Percentiles rank a stretch among this genome's conserved stretches.
These are phyloP conservation scores for Melipona quadrifasciata DNA, from an alignment of 1,140 invertebrate genomes.

Conservation along the genomic window DNA sequence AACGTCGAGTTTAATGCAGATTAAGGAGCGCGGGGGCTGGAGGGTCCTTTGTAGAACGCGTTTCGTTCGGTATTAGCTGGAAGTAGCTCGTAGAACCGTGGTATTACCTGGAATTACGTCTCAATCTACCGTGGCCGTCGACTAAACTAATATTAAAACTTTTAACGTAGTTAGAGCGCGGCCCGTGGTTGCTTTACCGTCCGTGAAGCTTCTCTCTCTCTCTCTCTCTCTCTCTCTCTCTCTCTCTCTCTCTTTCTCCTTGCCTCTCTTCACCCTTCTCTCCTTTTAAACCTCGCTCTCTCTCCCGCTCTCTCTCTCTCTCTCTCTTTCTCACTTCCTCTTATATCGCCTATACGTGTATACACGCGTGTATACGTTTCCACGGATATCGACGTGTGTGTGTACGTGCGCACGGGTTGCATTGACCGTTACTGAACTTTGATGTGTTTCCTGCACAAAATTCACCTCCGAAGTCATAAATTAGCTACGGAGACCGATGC, in stretches of 20 bases:
- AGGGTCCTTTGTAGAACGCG: slow-evolving; percentile 80
- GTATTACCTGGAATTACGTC: slow-evolving; percentile 83
- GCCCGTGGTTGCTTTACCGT: slow-evolving; percentile 80
- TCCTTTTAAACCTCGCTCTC: slow-evolving; percentile 43
- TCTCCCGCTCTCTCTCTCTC: slow-evolving; percentile 23
- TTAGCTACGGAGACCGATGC: slow-evolving; percentile 75
- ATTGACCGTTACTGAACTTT: slow-evolving; percentile 81
- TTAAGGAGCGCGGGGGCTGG: slow-evolving; percentile 73
- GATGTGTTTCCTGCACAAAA: slow-evolving; percentile 80
- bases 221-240: slow-evolving; percentile 34
- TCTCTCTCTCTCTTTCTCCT: slow-evolving; percentile 11
- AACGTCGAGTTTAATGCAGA: slow-evolving; percentile 80
- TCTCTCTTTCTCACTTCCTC: slow-evolving; percentile 47
- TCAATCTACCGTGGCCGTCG: slow-evolving; percentile 82
- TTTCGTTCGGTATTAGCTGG: slow-evolving; percentile 80
- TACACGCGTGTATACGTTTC: slow-evolving; percentile 27
- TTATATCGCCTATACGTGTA: slow-evolving; percentile 25
- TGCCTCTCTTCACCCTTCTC: neutral
- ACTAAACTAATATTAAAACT: slow-evolving; percentile 84
- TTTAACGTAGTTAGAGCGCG: slow-evolving; percentile 82
- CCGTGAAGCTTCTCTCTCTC: slow-evolving; percentile 74
- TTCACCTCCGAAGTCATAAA: slow-evolving; percentile 79
- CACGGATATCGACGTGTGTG: neutral
- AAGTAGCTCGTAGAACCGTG: slow-evolving; percentile 80
- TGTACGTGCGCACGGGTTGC: slow-evolving; percentile 66